Evolutionary conservation across 2,888 invertebrate species (phyloP), one percentile per base, ranked within the genome.

Genomic region (Salticus scenicus): DNA sequence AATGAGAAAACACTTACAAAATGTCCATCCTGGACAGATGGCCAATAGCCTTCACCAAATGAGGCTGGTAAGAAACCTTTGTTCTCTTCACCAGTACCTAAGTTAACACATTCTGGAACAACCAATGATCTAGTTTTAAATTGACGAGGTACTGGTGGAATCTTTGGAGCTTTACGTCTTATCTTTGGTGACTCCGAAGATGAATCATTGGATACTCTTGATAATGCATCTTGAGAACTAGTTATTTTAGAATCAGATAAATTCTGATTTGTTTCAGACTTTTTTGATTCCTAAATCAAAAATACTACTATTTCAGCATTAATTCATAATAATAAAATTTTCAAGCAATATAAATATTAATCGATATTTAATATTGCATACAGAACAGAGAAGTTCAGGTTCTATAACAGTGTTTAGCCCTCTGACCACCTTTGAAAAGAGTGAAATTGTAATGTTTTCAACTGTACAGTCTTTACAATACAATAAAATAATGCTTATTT

Each of bases 21-120:
- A 57, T 85, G 84, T 28, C 84, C 84, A 79, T 85, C 79, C 37
- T 85, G 78, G n/a, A 85, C 84, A 20, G 84, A 85, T 57, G 84
- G 84, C 84, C 84, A 85, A 63, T 85, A 85, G 7, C 84, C 84
- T 37, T 85, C 84, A 27, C 78, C 86, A 86, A 79, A 79, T 8
- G 86, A 86, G 14, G 72, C 37, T 14, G 80, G 80, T 20, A 80
- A 72, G 28, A 64, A 86, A 31, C 78, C 78, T 72, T 80, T 86
- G n/a, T 79, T 77, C 20, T 86, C 80, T 67, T 86, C 86, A 47
- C 76, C 24, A 71, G 66, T 67, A 31, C 77, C 33, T 69, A 84
- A 77, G 69, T 84, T 84, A 14, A 86, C 86, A 67, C 78, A 80
- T 31, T 86, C 86, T 31, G 86, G 86, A 51, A 86, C 86, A 67